Base-by-base conservation (phyloP, 2,113 vertebrate genomes). In the Callospermophilus lateralis region DNA sequence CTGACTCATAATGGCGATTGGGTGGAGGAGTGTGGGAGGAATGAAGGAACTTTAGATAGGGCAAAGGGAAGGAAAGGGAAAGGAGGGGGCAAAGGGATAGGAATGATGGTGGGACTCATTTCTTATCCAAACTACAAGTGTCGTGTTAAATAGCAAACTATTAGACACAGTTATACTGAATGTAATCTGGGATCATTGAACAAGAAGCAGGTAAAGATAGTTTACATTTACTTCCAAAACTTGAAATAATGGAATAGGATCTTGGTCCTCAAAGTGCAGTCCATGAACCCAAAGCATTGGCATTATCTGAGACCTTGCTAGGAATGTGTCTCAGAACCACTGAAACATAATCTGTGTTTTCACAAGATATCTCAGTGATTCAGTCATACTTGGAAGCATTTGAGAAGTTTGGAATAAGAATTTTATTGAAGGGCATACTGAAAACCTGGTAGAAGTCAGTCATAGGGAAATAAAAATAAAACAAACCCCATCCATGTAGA, bases 391-490 rank as follows among this genome's bases (percentile, higher is more conserved):
- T 48, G 30, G 55, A 70, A 96, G 30, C 19, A 9, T 63, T 28
- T 87, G 70, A 70, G 45, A 78, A 80, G 8, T 74, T 79, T 0
- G 61, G 6, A 77, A 85, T 3, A 68, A 9, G 28, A 51, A 51
- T 16, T 76, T 80, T 70, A 70, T 53, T 68, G n/a, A 65, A 73
- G 34, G 26, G 34, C 15, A 72, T 34, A 68, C 8, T 70, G 72
- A 78, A 95, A 93, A 79, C n/a, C 10, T 80, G 32, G n/a, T 28
- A 77, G 53, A 81, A 86, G 24, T 20, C 85, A 20, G 94, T 2
- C 19, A 13, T 68, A 95, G 72, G 39, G 24, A 88, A 95, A 90
- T 67, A 58, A 95, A 90, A 89, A 84, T 53, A 55, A 90, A 95
- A 77, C 11, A 51, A 72, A 94, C 65, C 10, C 15, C 9, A 67